phyloP scores from a whole-genome alignment of 2,113 vertebrate genomes.

The Cyprinodon variegatus region DNA sequence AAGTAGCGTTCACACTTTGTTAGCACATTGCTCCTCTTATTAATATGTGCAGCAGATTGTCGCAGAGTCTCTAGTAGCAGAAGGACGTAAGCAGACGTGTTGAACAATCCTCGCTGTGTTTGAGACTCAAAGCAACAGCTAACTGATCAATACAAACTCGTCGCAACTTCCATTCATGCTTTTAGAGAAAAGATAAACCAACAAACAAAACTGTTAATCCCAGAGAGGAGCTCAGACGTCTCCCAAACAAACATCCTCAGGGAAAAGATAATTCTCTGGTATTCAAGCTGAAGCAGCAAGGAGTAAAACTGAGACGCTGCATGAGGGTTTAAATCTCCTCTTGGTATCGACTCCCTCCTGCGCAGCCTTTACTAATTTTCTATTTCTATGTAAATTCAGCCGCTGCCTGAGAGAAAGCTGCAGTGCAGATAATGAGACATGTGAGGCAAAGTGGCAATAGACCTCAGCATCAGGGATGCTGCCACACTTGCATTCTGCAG shows the following conservation, averaged over 20 bases:
- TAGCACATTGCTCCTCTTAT: conserved; percentile 31
- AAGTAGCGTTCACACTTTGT: conserved; percentile 31
- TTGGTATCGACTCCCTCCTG: conserved; percentile 23
- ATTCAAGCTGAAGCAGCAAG: not conserved
- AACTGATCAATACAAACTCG: conserved; percentile 22
- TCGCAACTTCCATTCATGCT: conserved; percentile 3
- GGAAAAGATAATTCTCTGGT: conserved; percentile 14
- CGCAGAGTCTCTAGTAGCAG: conserved; percentile 21
- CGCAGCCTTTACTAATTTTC: conserved; percentile 37
- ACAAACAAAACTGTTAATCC: conserved; percentile 34
- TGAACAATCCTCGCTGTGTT: conserved; percentile 16
- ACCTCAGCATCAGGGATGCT: conserved; percentile 7
- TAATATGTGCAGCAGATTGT: conserved; percentile 35
- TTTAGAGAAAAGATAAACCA: conserved; percentile 29
- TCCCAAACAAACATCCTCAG: conserved; percentile 26
- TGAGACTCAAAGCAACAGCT: conserved; percentile 17
- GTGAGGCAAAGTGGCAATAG: conserved; percentile 7
- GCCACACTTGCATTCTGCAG: not conserved
- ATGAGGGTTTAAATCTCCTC: conserved; percentile 34
- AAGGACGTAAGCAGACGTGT: conserved; percentile 25
- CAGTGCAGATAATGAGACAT: conserved; percentile 1
- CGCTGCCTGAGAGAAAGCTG: conserved; percentile 13
- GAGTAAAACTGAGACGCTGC: not conserved
- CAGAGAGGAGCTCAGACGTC: not conserved
- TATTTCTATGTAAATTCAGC: conserved; percentile 62